Percentiles rank a stretch among this genome's conserved stretches.
phyloP scores from a whole-genome alignment of 37 sponge, comb jelly and placozoan genomes.

The Sycon ciliatum region DNA sequence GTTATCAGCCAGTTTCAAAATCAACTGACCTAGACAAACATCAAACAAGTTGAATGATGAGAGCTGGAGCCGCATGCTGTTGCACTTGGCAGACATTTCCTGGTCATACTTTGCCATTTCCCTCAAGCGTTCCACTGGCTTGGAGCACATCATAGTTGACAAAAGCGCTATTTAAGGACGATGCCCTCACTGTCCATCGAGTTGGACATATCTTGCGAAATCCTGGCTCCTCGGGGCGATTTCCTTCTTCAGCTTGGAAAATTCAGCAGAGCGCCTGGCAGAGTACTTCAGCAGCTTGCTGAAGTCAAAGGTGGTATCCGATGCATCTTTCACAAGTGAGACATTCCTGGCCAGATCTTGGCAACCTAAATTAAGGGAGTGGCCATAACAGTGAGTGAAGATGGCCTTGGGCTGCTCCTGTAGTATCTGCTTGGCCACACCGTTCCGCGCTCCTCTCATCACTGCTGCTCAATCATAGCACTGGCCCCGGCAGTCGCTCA shows the following conservation, averaged over 20 bases:
- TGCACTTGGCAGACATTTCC: no score
- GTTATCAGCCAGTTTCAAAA: conserved; percentile 41
- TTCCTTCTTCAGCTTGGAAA: conserved; percentile 34
- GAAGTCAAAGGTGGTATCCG: conserved; percentile 43
- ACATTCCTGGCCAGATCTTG: conserved; percentile 38
- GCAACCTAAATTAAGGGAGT: conserved; percentile 51
- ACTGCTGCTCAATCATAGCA: conserved; percentile 56
- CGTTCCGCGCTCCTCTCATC: conserved; percentile 30
- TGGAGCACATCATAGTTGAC: conserved; percentile 36
- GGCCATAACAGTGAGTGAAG: conserved; percentile 39
- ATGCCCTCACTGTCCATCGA: conserved; percentile 39
- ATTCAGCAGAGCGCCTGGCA: conserved; percentile 41
- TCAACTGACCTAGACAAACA: conserved; percentile 35
- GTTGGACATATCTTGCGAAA: no score
- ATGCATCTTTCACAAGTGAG: conserved; percentile 38
- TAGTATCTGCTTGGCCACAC: conserved; percentile 27
- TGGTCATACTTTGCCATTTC: no score
- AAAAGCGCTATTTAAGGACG: conserved; percentile 40
- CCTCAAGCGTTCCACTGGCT: no score
- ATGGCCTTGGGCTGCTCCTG: conserved; percentile 29
- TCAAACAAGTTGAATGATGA: conserved; percentile 11
- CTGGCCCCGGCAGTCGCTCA: conserved; percentile 39
- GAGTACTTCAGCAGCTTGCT: conserved; percentile 53
- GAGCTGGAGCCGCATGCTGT: no score
- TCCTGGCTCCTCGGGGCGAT: neutral